Base-by-base conservation (phyloP, 2,797 vertebrate genomes). In the Threskiornis aethiopicus region DNA sequence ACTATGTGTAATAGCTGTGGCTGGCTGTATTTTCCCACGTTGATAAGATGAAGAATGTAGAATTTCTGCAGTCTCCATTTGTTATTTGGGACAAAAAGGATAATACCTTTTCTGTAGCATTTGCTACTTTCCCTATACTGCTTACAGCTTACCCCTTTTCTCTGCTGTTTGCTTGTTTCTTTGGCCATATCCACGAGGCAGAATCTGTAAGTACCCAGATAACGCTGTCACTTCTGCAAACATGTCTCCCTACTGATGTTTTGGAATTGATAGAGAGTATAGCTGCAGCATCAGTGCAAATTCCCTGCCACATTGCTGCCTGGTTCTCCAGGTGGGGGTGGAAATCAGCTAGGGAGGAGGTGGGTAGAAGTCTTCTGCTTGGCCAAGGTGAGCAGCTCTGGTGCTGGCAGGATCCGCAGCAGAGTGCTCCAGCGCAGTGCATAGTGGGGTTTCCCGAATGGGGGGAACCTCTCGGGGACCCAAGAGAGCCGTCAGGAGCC, bases 41-140 rank as follows among this genome's bases (percentile, higher is more conserved):
- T 81, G 96, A 96, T 94, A 93, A 96, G 95, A 94, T 90, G 95
- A 97, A 87, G 81, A 96, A 97, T 93, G 89, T 47, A 77, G 92
- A 79, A 71, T 95, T 98, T 94, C 88, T 78, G 37, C 39, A 11
- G 39, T 47, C 49, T 85, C 44, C 87, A 96, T 97, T 97, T 96
- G 61, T 97, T 97, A 97, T 95, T 78, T 87, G 81, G 79, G 78
- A 94, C 79, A 86, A 96, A 94, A 93, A 84, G 96, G 79, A 89
- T 96, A 96, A 95, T 78, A 87, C 78, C 37, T 94, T 93, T 84
- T 77, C 86, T 84, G 35, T 18, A 83, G 67, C 70, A 55, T 64
- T 94, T 92, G 19, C 61, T 89, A 13, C 58, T 92, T 93, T 57
- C 75, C 52, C 51, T 84, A 20, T 81, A 35, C 59, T 90, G 41